Percentiles rank a stretch among this genome's conserved stretches.
phyloP scores from a whole-genome alignment of 2,888 invertebrate genomes.

The Bhutanitis thaidina region DNA sequence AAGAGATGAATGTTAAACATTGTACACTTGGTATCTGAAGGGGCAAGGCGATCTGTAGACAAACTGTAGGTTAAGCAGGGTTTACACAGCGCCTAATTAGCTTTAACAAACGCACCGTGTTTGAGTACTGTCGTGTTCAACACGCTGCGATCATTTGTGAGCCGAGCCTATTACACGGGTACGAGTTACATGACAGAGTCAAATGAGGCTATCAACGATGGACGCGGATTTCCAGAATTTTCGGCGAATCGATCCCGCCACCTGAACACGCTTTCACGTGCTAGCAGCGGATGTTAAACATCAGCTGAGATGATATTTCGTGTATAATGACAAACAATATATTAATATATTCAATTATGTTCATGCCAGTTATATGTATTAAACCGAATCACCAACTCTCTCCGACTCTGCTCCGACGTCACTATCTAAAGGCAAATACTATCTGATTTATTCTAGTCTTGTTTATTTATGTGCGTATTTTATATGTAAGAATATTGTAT shows the following conservation, averaged over 20 bases:
- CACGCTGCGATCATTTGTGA: slow-evolving; percentile 43
- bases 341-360: no score
- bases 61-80: slow-evolving; percentile 28
- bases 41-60: slow-evolving; percentile 5
- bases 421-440: no score
- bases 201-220: slow-evolving; percentile 30
- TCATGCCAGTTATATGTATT: no score
- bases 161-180: slow-evolving; percentile 28
- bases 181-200: slow-evolving; percentile 25
- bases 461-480: no score
- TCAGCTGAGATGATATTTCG: background rate
- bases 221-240: slow-evolving; percentile 21
- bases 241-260: slow-evolving; percentile 5
- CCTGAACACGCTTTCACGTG: slow-evolving; percentile 3
- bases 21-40: slow-evolving; percentile 7
- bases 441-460: no score
- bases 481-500: no score
- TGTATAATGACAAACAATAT: slow-evolving; percentile 1
- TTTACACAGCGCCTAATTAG: slow-evolving; percentile 52
- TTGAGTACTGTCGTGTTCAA: slow-evolving; percentile 40
- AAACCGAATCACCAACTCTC: no score
- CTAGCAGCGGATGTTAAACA: background rate
- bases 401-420: no score
- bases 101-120: slow-evolving; percentile 47
- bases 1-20: slow-evolving; percentile 6